A percentile compares a stretch with the other conserved stretches of the same genome.
phyloP scores from a whole-genome alignment of 2,113 vertebrate genomes.

The Eubucco bourcierii region DNA sequence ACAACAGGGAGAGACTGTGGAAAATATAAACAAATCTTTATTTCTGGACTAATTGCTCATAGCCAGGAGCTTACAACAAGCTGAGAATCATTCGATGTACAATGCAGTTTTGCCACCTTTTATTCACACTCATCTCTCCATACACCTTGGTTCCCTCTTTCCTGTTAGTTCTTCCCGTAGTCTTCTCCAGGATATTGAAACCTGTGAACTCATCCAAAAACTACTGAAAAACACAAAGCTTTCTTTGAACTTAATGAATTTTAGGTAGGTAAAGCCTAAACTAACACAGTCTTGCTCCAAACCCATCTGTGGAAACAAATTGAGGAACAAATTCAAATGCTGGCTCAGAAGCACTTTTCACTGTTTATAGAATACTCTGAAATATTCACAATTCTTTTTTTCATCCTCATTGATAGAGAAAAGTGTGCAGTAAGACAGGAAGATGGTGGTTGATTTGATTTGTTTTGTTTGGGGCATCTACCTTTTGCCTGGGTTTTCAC shows the following conservation, averaged over 20 bases:
- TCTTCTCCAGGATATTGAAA: constrained; percentile 24
- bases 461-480: not conserved
- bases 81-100: constrained; percentile 32
- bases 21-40: constrained; percentile 60
- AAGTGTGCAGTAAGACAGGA: not conserved
- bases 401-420: not conserved
- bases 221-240: constrained; percentile 36
- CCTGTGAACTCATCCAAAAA: constrained; percentile 12
- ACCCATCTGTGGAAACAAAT: constrained; percentile 32
- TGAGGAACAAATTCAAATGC: not conserved
- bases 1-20: constrained; percentile 47
- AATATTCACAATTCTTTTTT: not conserved
- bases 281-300: not conserved
- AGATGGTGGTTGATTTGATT: not conserved
- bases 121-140: constrained; percentile 7
- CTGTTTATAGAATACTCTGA: not conserved
- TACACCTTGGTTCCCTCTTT: not conserved
- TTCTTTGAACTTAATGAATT: constrained; percentile 37
- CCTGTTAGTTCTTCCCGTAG: not conserved
- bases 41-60: constrained; percentile 48
- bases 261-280: not conserved
- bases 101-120: not conserved
- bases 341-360: constrained; percentile 4
- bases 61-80: constrained; percentile 22
- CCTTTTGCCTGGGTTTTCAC: not conserved